Percentiles rank a stretch among this genome's conserved stretches.
Conservation (phyloP, 2,113 vertebrate genomes). For the Gallinago paraguaiae region DNA sequence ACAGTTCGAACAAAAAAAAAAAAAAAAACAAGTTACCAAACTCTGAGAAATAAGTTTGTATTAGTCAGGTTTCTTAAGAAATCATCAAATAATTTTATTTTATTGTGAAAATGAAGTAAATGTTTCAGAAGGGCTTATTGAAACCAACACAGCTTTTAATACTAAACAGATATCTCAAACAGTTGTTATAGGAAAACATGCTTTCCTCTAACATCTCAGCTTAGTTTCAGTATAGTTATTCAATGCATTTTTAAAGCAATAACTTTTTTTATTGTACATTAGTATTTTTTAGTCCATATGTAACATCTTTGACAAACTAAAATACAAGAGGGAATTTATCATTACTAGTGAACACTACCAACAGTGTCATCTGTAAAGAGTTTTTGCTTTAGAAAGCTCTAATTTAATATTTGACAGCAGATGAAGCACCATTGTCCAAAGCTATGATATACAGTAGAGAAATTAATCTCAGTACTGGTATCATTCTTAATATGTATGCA, state of each 20-base stretch:
- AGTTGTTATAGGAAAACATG: rapidly evolving
- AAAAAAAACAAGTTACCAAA: neutral
- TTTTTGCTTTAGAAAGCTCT: neutral
- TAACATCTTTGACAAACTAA: neutral
- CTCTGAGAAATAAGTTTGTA: neutral
- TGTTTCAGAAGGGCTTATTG: neutral
- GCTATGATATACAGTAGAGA: neutral
- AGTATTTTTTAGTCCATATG: neutral
- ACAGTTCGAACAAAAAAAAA: neutral
- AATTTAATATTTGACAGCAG: neutral
- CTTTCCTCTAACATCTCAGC: neutral
- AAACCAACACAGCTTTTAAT: neutral
- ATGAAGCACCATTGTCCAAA: neutral
- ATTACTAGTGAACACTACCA: neutral
- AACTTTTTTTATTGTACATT: neutral
- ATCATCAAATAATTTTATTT: rapidly evolving
- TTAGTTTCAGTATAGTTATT: neutral
- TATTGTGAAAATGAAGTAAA: neutral
- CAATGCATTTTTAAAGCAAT: neutral
- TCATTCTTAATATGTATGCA: neutral
- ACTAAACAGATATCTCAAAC: neutral
- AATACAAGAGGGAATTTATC: neutral
- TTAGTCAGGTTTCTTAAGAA: neutral
- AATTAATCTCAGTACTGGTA: neutral
- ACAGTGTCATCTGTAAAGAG: neutral